These are phyloP conservation scores for Lasioglossum zephyrum DNA, from an alignment of 2,888 invertebrate genomes.

Conservation along the genomic window DNA sequence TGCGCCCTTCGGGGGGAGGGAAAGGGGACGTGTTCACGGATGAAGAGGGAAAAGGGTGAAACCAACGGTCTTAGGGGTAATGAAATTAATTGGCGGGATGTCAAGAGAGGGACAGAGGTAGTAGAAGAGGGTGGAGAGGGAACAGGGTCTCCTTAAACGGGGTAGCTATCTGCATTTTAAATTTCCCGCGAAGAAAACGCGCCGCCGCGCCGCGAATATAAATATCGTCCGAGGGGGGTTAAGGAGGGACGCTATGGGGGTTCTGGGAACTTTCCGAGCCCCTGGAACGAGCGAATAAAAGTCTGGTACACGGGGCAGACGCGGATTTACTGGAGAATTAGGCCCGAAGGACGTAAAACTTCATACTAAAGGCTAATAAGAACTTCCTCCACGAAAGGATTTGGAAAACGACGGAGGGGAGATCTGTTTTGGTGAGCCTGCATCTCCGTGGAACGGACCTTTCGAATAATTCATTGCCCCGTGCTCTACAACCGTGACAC, in stretches of 20 bases:
- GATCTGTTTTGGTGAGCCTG: neutral
- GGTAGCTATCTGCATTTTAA: conserved; percentile 68
- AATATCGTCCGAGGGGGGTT: conserved; percentile 27
- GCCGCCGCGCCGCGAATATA: conserved; percentile 46
- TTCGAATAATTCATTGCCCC: neutral
- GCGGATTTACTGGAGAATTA: conserved; percentile 31
- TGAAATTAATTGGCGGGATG: conserved; percentile 78
- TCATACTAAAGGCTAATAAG: neutral
- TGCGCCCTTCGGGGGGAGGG: conserved; percentile 28
- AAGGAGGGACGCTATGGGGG: neutral
- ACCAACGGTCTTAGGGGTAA: conserved; percentile 59
- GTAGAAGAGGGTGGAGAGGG: neutral
- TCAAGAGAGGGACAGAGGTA: conserved; percentile 57
- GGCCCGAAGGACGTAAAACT: conserved; percentile 21
- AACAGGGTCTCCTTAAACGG: conserved; percentile 64
- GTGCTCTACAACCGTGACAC: neutral
- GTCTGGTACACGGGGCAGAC: neutral
- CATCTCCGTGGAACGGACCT: neutral
- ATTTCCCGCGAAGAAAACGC: conserved; percentile 57
- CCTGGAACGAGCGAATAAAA: conserved; percentile 33
- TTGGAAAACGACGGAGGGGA: conserved; percentile 6
- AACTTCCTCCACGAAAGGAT: neutral
- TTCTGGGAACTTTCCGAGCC: neutral
- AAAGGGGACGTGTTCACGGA: conserved; percentile 7
- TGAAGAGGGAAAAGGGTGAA: conserved; percentile 39